These are phyloP conservation scores for Aphelenchoides fujianensis DNA, from an alignment of 1,140 invertebrate genomes.

Conservation along the genomic window DNA sequence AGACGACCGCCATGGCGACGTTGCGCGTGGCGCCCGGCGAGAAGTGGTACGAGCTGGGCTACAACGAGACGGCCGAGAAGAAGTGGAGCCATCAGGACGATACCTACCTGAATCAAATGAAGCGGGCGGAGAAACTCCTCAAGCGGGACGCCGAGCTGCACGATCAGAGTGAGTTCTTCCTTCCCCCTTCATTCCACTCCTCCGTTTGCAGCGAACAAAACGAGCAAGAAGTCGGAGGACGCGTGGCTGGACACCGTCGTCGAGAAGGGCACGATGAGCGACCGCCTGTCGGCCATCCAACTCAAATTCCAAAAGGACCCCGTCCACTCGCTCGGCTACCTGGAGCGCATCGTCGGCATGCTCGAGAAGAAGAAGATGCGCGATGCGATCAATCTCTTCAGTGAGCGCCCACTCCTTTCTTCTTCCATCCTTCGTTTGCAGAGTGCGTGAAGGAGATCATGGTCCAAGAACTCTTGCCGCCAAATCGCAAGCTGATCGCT, in stretches of 20 bases:
- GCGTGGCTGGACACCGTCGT: slow-evolving; percentile 41
- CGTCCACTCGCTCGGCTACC: slow-evolving; percentile 72
- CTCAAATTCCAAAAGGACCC: slow-evolving; percentile 80
- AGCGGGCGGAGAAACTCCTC: slow-evolving; percentile 22
- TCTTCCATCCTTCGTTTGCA: too few relatives aligned
- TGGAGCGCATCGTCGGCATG: slow-evolving; percentile 74
- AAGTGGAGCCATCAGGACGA: slow-evolving; percentile 1
- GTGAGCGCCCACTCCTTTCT: too few relatives aligned
- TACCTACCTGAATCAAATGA: slow-evolving; percentile 17
- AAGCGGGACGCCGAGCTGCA: slow-evolving; percentile 16
- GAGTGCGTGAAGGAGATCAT: slow-evolving; percentile 76
- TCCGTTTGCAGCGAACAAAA: slow-evolving; percentile 30
- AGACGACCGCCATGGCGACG: too few relatives aligned
- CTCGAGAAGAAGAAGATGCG: slow-evolving; percentile 78
- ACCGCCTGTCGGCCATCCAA: slow-evolving; percentile 80
- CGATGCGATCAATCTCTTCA: slow-evolving; percentile 71
- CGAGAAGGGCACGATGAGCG: slow-evolving; percentile 62
- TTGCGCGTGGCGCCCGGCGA: too few relatives aligned
- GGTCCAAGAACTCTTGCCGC: slow-evolving; percentile 73
- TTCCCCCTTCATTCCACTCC: too few relatives aligned
- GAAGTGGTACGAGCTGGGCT: slow-evolving; percentile 24
- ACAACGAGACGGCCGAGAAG: slow-evolving; percentile 16
- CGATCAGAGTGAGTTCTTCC: slow-evolving; percentile 18
- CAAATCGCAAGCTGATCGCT: slow-evolving; percentile 71
- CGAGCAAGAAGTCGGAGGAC: slow-evolving; percentile 27